These are phyloP conservation scores for Cromileptes altivelis DNA, from an alignment of 2,113 vertebrate species.

Conservation along the genomic window DNA sequence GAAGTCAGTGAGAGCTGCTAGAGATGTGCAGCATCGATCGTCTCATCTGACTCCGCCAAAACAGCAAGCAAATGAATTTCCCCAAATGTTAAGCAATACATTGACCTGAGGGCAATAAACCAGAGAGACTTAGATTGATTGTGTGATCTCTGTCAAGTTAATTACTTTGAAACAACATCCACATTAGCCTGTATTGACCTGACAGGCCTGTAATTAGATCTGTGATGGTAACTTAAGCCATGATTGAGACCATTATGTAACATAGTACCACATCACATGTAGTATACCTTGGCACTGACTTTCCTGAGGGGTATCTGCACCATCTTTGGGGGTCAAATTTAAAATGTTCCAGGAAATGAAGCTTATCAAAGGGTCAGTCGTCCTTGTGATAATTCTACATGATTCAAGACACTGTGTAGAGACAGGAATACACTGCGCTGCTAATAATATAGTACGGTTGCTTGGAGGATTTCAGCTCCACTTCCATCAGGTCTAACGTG, in stretches of 20 bases:
- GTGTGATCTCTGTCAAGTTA: background rate
- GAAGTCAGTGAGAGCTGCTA: background rate
- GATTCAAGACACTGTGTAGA: background rate
- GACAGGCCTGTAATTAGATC: background rate
- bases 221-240: background rate
- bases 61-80: background rate
- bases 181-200: slow-evolving; percentile 17
- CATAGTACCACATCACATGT: background rate
- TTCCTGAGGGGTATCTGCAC: background rate
- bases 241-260: background rate
- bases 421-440: background rate
- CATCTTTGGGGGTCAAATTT: background rate
- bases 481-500: background rate
- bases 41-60: background rate
- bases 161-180: background rate
- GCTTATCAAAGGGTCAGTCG: background rate
- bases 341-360: background rate
- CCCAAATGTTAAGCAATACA: background rate
- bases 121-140: background rate
- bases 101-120: background rate
- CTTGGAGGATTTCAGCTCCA: background rate
- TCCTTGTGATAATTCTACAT: background rate
- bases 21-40: background rate
- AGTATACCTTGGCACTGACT: background rate
- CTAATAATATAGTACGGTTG: background rate